Evolutionary conservation across 2,113 vertebrate genomes (phyloP), one percentile per base, ranked within the genome.

Genomic region (Theristicus caerulescens): DNA sequence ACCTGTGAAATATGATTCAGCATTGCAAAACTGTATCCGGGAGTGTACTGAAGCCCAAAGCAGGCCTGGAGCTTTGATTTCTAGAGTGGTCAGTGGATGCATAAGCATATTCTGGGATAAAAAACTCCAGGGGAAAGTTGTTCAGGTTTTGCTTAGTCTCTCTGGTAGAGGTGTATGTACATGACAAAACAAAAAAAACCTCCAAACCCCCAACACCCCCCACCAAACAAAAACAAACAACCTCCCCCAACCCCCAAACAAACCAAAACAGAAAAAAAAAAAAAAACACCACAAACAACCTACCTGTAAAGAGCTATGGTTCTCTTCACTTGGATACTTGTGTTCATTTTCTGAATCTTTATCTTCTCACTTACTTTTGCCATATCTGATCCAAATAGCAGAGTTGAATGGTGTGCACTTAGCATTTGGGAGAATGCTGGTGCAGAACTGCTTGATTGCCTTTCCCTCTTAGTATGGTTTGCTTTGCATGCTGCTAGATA

Each of bases 231-330:
- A 42, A 42, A 42, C 44, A 31, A 0, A 2, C 29, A 17, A 55
- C 9, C 54, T 17, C 49, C 14, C 49, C 24, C 12, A 51, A 13
- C 49, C 5, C 7, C 26, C 8, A 14, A 16, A 42, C 40, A 42
- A 42, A 42, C 31, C 21, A 25, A 52, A 52, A 26, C 16, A 36
- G 13, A 2, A 4, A 65, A 26, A 1, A 1, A 55, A 29, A 42
- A 13, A 42, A 26, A 0, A 2, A 27, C 18, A 11, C 2, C 1
- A 10, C 15, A 18, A 31, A 25, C 55, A 64, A 19, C 17, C 11
- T 44, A 36, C 13, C 16, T 62, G 17, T 58, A 36, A 65, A 44
- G 26, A 69, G 16, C 7, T 19, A 21, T 69, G 21, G 5, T 57
- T 66, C 10, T 86, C 31, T 78, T 62, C 7, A 16, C 7, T 73